A percentile compares a stretch with the other conserved stretches of the same genome.
phyloP scores from a whole-genome alignment of 2,888 invertebrate genomes.

The Steromphala cineraria region DNA sequence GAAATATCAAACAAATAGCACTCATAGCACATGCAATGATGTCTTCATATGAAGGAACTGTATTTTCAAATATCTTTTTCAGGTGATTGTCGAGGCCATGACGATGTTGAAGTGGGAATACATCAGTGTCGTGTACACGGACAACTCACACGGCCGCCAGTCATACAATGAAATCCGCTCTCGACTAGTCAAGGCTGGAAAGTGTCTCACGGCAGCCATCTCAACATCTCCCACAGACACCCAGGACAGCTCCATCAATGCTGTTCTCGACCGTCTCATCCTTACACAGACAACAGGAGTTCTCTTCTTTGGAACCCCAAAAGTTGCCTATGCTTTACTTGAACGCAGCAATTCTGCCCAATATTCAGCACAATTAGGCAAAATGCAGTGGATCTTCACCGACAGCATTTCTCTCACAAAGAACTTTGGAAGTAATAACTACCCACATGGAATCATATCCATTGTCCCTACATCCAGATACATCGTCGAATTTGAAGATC shows the following conservation, averaged over 20 bases:
- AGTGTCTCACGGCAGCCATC: constrained; percentile 64
- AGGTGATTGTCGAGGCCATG: constrained; percentile 72
- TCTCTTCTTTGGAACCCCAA: constrained; percentile 56
- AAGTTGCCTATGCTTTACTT: constrained; percentile 46
- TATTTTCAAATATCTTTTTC: constrained; percentile 28
- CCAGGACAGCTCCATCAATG: constrained; percentile 36
- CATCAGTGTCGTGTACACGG: constrained; percentile 73
- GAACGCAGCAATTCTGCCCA: constrained; percentile 33
- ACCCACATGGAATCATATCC: constrained; percentile 63
- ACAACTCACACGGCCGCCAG: constrained; percentile 57
- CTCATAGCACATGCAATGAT: neutral
- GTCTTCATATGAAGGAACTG: neutral
- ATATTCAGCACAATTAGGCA: constrained; percentile 46
- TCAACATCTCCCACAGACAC: constrained; percentile 43
- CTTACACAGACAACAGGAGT: constrained; percentile 54
- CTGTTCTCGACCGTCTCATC: constrained; percentile 43
- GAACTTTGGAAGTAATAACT: constrained; percentile 43
- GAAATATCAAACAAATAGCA: no score
- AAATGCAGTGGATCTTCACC: constrained; percentile 69
- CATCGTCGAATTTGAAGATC: constrained; percentile 71
- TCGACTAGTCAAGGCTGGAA: constrained; percentile 47
- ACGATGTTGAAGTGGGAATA: constrained; percentile 74
- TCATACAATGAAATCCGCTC: constrained; percentile 54
- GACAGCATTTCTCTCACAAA: constrained; percentile 56
- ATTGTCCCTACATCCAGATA: constrained; percentile 59